These are phyloP conservation scores for Liolophura sinensis DNA, from an alignment of 1,140 invertebrate genomes.

Conservation along the genomic window DNA sequence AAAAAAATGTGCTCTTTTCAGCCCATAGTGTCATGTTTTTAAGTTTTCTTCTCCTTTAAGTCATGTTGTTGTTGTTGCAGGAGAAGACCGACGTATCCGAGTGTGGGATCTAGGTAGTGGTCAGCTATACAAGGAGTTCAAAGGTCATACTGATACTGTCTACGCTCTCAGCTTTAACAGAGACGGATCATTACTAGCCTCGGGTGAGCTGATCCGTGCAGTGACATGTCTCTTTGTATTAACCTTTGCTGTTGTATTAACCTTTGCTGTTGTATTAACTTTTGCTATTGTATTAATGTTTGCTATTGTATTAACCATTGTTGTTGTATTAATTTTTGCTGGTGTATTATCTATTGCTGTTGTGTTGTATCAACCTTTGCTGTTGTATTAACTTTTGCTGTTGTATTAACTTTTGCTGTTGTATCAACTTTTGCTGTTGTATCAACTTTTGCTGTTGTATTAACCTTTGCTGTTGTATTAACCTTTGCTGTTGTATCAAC, in stretches of 20 bases:
- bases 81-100: slow-evolving; percentile 69
- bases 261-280: not conserved
- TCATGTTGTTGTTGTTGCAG: slow-evolving; percentile 33
- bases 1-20: too few relatives aligned
- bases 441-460: not conserved
- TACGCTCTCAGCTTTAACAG: slow-evolving; percentile 68
- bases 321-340: not conserved
- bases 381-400: not conserved
- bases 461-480: not conserved
- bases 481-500: too few relatives aligned
- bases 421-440: not conserved
- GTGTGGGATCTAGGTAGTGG: slow-evolving; percentile 74
- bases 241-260: not conserved
- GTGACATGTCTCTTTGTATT: slow-evolving; percentile 2
- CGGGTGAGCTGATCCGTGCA: slow-evolving; percentile 48
- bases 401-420: not conserved
- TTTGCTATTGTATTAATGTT: not conserved
- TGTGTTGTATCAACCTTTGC: not conserved
- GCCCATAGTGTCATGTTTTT: too few relatives aligned
- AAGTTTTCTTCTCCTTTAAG: not conserved
- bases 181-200: slow-evolving; percentile 67
- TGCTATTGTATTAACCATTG: not conserved
- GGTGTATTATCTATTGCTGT: not conserved
- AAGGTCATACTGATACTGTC: slow-evolving; percentile 67
- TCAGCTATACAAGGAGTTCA: slow-evolving; percentile 65